A percentile compares a stretch with the other conserved stretches of the same genome.
phyloP scores from a whole-genome alignment of 2,888 invertebrate species.

The Ditula angustiorana region DNA sequence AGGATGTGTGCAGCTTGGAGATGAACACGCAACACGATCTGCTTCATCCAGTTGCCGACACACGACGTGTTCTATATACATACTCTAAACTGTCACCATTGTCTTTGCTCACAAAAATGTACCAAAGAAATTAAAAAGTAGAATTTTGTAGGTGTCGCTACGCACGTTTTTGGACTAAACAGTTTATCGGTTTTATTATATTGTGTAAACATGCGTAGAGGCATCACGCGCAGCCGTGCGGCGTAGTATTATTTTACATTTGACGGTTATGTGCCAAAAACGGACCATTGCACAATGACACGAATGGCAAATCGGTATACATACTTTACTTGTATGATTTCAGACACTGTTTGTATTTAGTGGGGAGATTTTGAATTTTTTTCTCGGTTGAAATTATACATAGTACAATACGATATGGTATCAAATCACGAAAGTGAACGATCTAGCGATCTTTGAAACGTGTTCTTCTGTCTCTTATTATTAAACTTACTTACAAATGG shows the following conservation, averaged over 20 bases:
- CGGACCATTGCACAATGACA: slow-evolving; percentile 61
- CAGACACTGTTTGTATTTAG: slow-evolving; percentile 23
- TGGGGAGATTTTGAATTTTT: slow-evolving; percentile 3
- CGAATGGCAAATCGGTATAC: slow-evolving; percentile 21
- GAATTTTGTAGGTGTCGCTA: slow-evolving; percentile 63
- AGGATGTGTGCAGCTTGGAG: background rate
- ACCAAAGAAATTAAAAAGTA: slow-evolving; percentile 73
- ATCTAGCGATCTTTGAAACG: background rate
- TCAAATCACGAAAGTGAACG: background rate
- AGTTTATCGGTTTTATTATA: slow-evolving; percentile 35
- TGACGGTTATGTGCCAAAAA: slow-evolving; percentile 78
- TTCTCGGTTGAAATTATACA: background rate
- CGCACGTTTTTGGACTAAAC: slow-evolving; percentile 43
- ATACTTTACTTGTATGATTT: slow-evolving; percentile 11
- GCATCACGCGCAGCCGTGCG: slow-evolving; percentile 33
- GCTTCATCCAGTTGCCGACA: background rate
- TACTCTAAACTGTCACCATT: slow-evolving; percentile 63
- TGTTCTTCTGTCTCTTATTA: background rate
- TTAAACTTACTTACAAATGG: slow-evolving; percentile 13
- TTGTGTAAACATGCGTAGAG: slow-evolving; percentile 22
- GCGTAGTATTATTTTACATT: slow-evolving; percentile 71
- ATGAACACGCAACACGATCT: background rate
- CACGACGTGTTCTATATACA: slow-evolving; percentile 51
- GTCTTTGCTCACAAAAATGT: slow-evolving; percentile 82
- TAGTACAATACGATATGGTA: slow-evolving; percentile 7